A percentile compares a stretch with the other conserved stretches of the same genome.
Conservation (phyloP, 2,797 vertebrate genomes). For the Jordanella pulchra region DNA sequence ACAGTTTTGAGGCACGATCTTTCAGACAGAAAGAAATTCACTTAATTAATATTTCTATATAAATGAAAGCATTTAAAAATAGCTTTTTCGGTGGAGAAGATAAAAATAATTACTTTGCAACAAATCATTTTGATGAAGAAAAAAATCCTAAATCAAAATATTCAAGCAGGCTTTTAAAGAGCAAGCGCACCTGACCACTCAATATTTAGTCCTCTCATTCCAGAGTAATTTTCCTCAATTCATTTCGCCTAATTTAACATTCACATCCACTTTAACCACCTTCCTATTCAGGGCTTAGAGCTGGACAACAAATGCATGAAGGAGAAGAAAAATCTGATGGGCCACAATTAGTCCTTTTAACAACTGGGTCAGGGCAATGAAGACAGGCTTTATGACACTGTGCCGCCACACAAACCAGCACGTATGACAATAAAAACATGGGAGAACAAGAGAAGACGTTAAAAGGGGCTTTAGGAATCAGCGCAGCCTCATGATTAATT, state of each 20-base stretch:
- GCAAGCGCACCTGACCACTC: conserved; percentile 89
- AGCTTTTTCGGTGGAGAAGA: neutral
- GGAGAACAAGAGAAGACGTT: conserved; percentile 35
- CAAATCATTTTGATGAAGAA: conserved; percentile 32
- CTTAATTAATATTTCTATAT: conserved; percentile 33
- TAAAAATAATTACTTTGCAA: neutral
- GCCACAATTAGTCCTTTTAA: conserved; percentile 94
- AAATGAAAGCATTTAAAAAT: neutral
- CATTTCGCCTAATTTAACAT: conserved; percentile 98
- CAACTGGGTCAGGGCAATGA: conserved; percentile 89
- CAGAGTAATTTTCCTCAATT: conserved; percentile 95
- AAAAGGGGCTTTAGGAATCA: conserved; percentile 78
- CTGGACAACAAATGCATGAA: conserved; percentile 84
- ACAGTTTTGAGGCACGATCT: conserved; percentile 46
- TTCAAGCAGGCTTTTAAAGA: conserved; percentile 65
- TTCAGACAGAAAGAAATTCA: conserved; percentile 34
- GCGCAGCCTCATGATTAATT: conserved; percentile 80
- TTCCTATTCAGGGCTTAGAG: conserved; percentile 93
- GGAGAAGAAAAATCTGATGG: conserved; percentile 70
- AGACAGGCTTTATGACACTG: conserved; percentile 87
- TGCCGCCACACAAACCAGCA: conserved; percentile 87
- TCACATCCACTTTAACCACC: conserved; percentile 88
- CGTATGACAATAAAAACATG: conserved; percentile 81
- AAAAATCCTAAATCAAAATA: conserved; percentile 48
- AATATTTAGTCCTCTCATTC: conserved; percentile 90